Base-by-base conservation (phyloP, 2,113 vertebrate species). In the Hoplias malabaricus region DNA sequence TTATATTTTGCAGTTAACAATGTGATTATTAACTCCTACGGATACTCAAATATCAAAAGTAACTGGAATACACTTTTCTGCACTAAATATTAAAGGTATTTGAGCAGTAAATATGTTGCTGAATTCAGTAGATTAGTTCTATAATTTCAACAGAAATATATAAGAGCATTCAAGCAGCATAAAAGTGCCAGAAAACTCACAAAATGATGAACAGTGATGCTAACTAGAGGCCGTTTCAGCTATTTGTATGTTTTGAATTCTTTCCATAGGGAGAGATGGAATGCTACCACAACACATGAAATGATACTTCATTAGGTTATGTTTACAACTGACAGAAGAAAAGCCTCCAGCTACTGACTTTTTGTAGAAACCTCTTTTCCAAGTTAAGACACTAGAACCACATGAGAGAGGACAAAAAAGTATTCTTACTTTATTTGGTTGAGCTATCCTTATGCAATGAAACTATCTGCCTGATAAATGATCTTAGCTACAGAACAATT, bases 251-350 rank as follows among this genome's bases (percentile, higher is more conserved):
- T 50, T 73, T n/a, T 16, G 59, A 25, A 74, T 80, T 80, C 68
- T 61, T 78, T 72, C 48, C 62, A 68, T 46, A 53, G 33, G 70
- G n/a, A 31, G 33, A 53, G 61, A 42, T 8, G 25, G 40, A 23
- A 7, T 34, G 63, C 56, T 57, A 68, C 36, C 62, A 75, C 53
- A 56, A 65, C 29, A 36, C 29, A 53, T 25, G 10, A 57, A 31
- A n/a, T 25, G 36, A 19, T 33, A 54, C 8, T 34, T 21, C 36
- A 46, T 25, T 1, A 33, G 7, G 36, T 14, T 73, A 40, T 40
- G 42, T 71, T 71, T 71, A 53, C 61, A 73, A 43, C 29, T 8
- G 29, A 7, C 21, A 66, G 29, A 21, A 7, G 13, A 4, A 31
- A 48, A 16, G 6, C 12, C 25, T 46, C 29, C 67, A 34, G 48